These are phyloP conservation scores for Apodemus sylvaticus DNA, from an alignment of 2,113 vertebrate species.

Conservation along the genomic window DNA sequence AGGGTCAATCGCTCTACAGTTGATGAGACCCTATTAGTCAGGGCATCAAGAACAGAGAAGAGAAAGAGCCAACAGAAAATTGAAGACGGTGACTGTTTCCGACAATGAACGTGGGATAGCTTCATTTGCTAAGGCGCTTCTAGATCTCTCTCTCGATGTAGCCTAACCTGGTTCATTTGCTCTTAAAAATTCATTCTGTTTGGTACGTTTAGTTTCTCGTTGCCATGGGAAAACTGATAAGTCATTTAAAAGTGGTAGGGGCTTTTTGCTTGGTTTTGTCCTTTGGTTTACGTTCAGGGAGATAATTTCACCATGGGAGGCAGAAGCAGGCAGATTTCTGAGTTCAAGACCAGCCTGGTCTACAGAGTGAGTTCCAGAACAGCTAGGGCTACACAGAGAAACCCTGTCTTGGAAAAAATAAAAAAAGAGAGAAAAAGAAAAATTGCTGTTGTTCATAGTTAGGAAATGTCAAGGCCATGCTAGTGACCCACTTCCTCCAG, in stretches of 20 bases:
- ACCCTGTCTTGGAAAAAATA: too few relatives aligned
- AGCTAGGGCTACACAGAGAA: too few relatives aligned
- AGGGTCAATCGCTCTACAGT: background rate
- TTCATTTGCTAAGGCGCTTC: background rate
- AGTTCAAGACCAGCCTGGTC: too few relatives aligned
- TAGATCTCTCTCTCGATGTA: background rate
- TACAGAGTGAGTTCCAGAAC: too few relatives aligned
- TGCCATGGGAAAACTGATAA: background rate
- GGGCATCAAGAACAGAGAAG: background rate
- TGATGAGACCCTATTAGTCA: background rate
- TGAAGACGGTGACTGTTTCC: background rate
- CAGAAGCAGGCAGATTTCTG: too few relatives aligned
- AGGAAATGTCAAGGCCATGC: background rate
- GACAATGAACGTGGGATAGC: background rate
- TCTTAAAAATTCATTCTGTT: too few relatives aligned
- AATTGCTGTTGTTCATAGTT: too few relatives aligned
- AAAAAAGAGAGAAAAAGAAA: too few relatives aligned
- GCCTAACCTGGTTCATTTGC: background rate
- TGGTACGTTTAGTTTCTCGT: background rate
- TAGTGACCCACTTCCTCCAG: background rate
- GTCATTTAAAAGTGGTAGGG: background rate
- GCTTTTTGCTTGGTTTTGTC: background rate
- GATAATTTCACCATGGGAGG: too few relatives aligned
- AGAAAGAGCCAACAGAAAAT: background rate
- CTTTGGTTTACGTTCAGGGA: too few relatives aligned